These are phyloP conservation scores for Autographa gamma DNA, from an alignment of 2,888 invertebrate genomes.

Conservation along the genomic window DNA sequence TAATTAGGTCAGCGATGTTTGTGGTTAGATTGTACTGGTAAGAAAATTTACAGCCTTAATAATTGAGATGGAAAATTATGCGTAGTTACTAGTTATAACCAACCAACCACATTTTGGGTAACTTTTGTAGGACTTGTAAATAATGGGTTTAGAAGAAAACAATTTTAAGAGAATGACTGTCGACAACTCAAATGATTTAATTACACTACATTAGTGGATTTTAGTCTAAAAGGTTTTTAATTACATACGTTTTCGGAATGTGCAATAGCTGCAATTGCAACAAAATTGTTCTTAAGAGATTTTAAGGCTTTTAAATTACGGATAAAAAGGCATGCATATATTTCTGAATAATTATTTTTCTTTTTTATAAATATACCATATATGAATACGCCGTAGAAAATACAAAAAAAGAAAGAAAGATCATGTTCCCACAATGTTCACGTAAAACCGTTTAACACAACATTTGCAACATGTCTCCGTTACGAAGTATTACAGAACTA, in stretches of 20 bases:
- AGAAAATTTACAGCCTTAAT: not conserved
- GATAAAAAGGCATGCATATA: not conserved
- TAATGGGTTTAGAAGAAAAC: not conserved
- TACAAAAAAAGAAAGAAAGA: not conserved
- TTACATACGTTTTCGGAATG: not conserved
- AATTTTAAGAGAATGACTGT: not conserved
- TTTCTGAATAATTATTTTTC: not conserved
- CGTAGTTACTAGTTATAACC: too few species aligned
- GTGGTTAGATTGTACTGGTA: slow-evolving; percentile 10
- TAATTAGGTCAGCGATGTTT: slow-evolving; percentile 26
- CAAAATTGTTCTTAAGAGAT: not conserved
- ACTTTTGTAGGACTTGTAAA: not conserved
- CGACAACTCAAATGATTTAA: not conserved
- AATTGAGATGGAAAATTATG: not conserved
- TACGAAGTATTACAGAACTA: slow-evolving; percentile 46
- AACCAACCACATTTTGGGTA: not conserved
- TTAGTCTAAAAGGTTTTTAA: not conserved
- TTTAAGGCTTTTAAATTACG: not conserved
- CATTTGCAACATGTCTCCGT: slow-evolving; percentile 32
- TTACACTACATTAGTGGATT: not conserved
- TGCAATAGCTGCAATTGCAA: not conserved
- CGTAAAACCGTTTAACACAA: not conserved
- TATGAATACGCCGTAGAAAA: not conserved
- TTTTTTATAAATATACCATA: not conserved
- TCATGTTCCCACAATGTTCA: not conserved